These are phyloP conservation scores for Schizothorax lantsangensis DNA, from an alignment of 2,797 vertebrate genomes.

Conservation along the genomic window DNA sequence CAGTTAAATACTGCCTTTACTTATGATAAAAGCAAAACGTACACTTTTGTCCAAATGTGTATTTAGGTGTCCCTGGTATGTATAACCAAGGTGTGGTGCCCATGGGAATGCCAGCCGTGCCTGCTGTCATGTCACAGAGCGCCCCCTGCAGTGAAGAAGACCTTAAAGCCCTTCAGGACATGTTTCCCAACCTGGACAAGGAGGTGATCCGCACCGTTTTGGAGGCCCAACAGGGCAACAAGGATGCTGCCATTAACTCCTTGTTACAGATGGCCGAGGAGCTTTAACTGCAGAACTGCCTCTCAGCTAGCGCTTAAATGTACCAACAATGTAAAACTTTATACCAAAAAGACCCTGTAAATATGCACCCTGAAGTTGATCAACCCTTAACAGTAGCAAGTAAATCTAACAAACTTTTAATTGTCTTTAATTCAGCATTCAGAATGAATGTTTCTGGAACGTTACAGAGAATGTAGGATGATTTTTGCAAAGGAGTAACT, in stretches of 20 bases:
- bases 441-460: conserved; percentile 11
- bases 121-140: conserved; percentile 75
- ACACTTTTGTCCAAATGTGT: not conserved
- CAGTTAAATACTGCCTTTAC: not conserved
- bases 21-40: not conserved
- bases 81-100: conserved; percentile 93
- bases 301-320: not conserved
- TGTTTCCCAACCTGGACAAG: conserved; percentile 96
- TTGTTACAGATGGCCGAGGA: conserved; percentile 96
- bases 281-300: conserved; percentile 76
- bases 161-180: conserved; percentile 92
- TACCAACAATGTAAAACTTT: conserved; percentile 13
- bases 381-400: conserved; percentile 24
- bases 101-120: conserved; percentile 78
- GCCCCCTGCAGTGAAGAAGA: conserved; percentile 87
- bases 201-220: conserved; percentile 95
- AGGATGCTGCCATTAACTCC: conserved; percentile 94
- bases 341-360: conserved; percentile 51
- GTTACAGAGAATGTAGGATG: not conserved
- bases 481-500: conserved; percentile 4
- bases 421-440: conserved; percentile 28
- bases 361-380: conserved; percentile 41
- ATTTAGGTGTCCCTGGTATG: conserved; percentile 87
- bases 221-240: conserved; percentile 93
- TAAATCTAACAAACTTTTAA: conserved; percentile 29